These are phyloP conservation scores for Pocota personata DNA, from an alignment of 2,888 invertebrate species.

Conservation along the genomic window DNA sequence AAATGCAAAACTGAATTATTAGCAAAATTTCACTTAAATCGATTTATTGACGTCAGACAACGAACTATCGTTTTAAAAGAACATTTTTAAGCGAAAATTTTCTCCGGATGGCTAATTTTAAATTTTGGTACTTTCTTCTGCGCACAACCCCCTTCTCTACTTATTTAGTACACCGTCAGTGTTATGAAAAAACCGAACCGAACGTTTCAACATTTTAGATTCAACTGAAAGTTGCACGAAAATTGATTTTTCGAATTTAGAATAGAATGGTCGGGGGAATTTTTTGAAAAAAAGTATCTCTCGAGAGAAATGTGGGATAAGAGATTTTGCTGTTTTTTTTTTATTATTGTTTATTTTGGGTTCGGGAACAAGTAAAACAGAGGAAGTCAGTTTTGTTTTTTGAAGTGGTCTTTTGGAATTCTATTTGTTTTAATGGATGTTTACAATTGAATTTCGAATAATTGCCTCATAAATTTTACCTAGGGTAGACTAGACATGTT, in stretches of 20 bases:
- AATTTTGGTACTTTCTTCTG: slow-evolving; percentile 58
- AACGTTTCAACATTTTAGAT: slow-evolving; percentile 60
- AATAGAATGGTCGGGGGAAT: slow-evolving; percentile 13
- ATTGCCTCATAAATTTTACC: slow-evolving; percentile 17
- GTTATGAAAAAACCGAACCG: slow-evolving; percentile 60
- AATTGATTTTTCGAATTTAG: slow-evolving; percentile 42
- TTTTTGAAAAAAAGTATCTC: slow-evolving; percentile 31
- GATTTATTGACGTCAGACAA: slow-evolving; percentile 40
- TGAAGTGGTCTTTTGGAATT: slow-evolving; percentile 54
- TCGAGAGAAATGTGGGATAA: neutral
- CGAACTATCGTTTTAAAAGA: slow-evolving; percentile 35
- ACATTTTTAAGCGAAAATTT: slow-evolving; percentile 42
- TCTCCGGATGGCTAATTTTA: slow-evolving; percentile 71
- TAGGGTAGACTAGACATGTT: neutral
- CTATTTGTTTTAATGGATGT: slow-evolving; percentile 13
- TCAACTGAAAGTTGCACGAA: slow-evolving; percentile 57
- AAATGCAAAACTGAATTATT: slow-evolving; percentile 49
- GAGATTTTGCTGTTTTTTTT: slow-evolving; percentile 13
- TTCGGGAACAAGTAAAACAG: slow-evolving; percentile 47
- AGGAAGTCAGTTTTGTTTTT: slow-evolving; percentile 42
- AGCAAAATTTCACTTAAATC: slow-evolving; percentile 5
- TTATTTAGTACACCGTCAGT: slow-evolving; percentile 28
- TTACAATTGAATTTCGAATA: neutral
- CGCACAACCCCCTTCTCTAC: slow-evolving; percentile 62
- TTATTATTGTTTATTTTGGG: slow-evolving; percentile 65